Evolutionary conservation across 2,797 vertebrate genomes (phyloP).

Genomic region (Cyprinodon diabolis): DNA sequence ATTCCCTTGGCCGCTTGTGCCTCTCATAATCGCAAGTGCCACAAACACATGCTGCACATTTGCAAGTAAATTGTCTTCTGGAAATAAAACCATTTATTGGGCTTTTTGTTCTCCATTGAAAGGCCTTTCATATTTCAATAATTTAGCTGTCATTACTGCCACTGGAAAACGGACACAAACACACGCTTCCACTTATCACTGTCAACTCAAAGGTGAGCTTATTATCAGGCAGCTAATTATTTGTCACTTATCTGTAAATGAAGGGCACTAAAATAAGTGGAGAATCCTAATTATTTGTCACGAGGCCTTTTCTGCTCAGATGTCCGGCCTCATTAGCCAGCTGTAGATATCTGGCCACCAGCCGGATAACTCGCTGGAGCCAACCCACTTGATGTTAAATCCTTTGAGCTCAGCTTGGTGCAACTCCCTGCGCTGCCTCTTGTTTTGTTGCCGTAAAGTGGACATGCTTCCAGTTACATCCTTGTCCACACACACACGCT

Average conservation of each 20-base stretch:
- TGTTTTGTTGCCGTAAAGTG: conserved; percentile 37
- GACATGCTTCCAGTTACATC: conserved; percentile 50
- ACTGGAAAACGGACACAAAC: conserved; percentile 44
- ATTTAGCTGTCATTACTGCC: conserved; percentile 70
- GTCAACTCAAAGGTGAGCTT: conserved; percentile 69
- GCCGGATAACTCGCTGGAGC: conserved; percentile 3
- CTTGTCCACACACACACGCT: conserved; percentile 47
- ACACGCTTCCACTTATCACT: conserved; percentile 55
- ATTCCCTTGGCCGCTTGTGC: conserved; percentile 30
- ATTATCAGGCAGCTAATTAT: conserved; percentile 72
- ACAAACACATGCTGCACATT: conserved; percentile 74
- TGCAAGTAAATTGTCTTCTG: conserved; percentile 81
- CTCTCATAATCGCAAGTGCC: conserved; percentile 75
- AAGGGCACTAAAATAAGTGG: conserved; percentile 60
- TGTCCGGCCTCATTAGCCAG: conserved; percentile 56
- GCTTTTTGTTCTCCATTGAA: conserved; percentile 54
- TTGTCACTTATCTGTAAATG: conserved; percentile 66
- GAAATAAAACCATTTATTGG: conserved; percentile 74
- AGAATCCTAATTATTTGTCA: conserved; percentile 70
- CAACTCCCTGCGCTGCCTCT: conserved; percentile 25
- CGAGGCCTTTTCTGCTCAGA: conserved; percentile 48
- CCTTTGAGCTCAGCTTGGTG: conserved; percentile 18
- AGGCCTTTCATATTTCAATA: conserved; percentile 72
- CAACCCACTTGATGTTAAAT: conserved; percentile 39
- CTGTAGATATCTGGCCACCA: conserved; percentile 28